phyloP scores from a whole-genome alignment of 2,797 vertebrate species.

The Salarias fasciatus region DNA sequence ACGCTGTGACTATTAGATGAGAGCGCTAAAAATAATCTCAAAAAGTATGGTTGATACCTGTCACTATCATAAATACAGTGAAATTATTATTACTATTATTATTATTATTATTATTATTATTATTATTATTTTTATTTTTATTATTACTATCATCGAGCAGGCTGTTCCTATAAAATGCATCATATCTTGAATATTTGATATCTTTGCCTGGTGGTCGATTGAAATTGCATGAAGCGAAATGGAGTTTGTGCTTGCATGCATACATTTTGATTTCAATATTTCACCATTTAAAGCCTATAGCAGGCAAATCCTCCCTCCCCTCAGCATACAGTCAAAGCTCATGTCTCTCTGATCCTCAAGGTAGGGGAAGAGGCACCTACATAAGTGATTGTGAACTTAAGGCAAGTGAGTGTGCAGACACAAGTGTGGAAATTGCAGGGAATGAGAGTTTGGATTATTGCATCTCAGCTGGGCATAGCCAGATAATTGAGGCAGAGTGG shows the following conservation, averaged over 20 bases:
- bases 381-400: conserved; percentile 82
- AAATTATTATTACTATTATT: too few species aligned
- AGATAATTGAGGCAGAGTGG: conserved; percentile 81
- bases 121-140: background rate
- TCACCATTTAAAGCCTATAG: conserved; percentile 16
- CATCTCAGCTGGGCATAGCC: conserved; percentile 83
- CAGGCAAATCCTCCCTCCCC: conserved; percentile 66
- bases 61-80: too few species aligned
- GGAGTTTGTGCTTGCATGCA: conserved; percentile 19
- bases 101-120: too few species aligned
- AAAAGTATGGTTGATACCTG: too few species aligned
- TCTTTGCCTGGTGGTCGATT: conserved; percentile 4
- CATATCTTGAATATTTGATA: background rate
- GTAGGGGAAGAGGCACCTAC: conserved; percentile 74
- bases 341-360: conserved; percentile 76
- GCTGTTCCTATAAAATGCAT: background rate
- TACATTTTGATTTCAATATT: conserved; percentile 30
- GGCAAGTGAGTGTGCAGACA: conserved; percentile 75
- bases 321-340: conserved; percentile 60
- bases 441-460: conserved; percentile 88
- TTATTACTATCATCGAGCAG: background rate
- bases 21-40: too few species aligned
- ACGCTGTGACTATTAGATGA: too few species aligned
- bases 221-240: conserved; percentile 30
- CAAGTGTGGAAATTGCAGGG: conserved; percentile 85